Base-by-base conservation (phyloP, 2,888 invertebrate genomes). In the Drosophila phalerata region DNA sequence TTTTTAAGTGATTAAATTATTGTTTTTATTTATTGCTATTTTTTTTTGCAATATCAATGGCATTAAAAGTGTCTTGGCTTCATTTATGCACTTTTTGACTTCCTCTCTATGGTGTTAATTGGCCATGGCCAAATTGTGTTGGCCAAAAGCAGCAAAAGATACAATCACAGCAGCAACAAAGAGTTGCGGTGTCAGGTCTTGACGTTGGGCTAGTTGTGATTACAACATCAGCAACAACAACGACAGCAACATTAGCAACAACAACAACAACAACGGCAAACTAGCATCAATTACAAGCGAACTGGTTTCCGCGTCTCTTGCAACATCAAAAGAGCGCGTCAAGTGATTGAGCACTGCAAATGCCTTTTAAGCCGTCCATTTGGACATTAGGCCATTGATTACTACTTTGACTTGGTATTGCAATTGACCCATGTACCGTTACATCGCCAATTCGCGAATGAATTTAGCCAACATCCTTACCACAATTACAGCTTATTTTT, bases 221-320 rank as follows among this genome's bases (percentile, higher is more conserved):
- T 84, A 70, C 84, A 77, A 83, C 70, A 83, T 22, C 60, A 45
- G 8, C 64, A 57, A 13, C n/a, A 45, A 5, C 53, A 68, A 9
- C 37, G 19, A 22, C 15, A 19, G 25, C 45, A 28, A n/a, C 40
- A 28, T 1, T 1, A 49, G 10, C 67, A 45, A 3, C 30, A 53
- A 9, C 53, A 69, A 9, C 53, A 69, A 17, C 37, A 28, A 69
- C 53, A 42, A 28, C 28, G 45, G 42, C 56, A 45, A 72, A 81
- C 74, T 69, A 73, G 65, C 81, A 74, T 77, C 72, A 67, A 86
- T 86, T 79, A 84, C 67, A 17, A 48, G 40, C 77, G 74, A 85
- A 85, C 85, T 79, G 85, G 85, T 85, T 85, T 87, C 87, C 79
- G 79, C 65, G 76, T 85, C 69, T 74, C 37, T 89, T 89, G 72